Conservation (phyloP, 2,888 invertebrate species). For the Helleia helle region DNA sequence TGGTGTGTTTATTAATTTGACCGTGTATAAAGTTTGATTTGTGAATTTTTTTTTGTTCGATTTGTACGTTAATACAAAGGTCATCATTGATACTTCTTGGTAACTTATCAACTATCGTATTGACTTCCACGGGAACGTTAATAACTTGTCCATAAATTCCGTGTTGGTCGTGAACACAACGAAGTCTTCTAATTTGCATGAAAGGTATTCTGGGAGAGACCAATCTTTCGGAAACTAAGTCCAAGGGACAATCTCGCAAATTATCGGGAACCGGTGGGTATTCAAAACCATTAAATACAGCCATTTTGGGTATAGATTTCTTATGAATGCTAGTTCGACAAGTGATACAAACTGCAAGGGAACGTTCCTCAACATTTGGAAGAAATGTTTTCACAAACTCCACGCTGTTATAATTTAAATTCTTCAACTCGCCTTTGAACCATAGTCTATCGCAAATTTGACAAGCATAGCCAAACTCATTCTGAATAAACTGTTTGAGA, state of each 20-base stretch:
- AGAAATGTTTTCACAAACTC: slow-evolving; percentile 19
- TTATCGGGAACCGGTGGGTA: slow-evolving; percentile 16
- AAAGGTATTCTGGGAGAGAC: slow-evolving; percentile 17
- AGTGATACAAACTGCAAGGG: slow-evolving; percentile 19
- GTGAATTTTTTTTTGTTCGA: not conserved
- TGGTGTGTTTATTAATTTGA: not conserved
- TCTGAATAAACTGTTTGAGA: too few relatives aligned
- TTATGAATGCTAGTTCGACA: slow-evolving; percentile 18
- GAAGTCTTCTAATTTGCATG: slow-evolving; percentile 11
- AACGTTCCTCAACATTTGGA: slow-evolving; percentile 3
- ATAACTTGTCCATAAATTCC: slow-evolving; percentile 18
- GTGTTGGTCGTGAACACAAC: slow-evolving; percentile 14
- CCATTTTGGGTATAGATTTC: slow-evolving; percentile 15
- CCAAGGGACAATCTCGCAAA: slow-evolving; percentile 14
- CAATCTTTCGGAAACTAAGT: slow-evolving; percentile 18
- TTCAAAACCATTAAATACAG: slow-evolving; percentile 19
- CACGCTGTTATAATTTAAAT: slow-evolving; percentile 8
- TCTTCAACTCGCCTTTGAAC: slow-evolving; percentile 15
- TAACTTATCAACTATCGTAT: slow-evolving; percentile 16
- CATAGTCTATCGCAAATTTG: slow-evolving; percentile 18
- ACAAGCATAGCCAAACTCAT: slow-evolving; percentile 18
- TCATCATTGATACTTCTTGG: slow-evolving; percentile 27
- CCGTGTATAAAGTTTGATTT: not conserved
- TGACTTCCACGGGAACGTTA: slow-evolving; percentile 15
- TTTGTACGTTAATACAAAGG: slow-evolving; percentile 14